A percentile compares a stretch with the other conserved stretches of the same genome.
These are phyloP conservation scores for Crypturellus tataupa DNA, from an alignment of 2,797 vertebrate genomes.

Conservation along the genomic window DNA sequence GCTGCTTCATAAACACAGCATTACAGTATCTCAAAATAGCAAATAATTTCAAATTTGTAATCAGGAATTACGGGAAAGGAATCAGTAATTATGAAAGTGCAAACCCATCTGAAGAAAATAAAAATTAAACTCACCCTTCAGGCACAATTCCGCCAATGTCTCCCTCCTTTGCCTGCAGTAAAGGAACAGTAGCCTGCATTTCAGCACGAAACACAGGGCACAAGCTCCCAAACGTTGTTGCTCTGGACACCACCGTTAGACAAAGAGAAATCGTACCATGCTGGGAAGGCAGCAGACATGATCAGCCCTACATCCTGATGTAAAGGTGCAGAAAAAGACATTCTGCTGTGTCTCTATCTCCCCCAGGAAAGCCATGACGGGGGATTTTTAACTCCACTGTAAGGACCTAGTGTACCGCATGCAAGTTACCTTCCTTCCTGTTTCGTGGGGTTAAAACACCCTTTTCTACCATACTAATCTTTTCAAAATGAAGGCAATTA, in stretches of 20 bases:
- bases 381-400: not conserved
- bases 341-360: not conserved
- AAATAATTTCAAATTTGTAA: not conserved
- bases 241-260: not conserved
- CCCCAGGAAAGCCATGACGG: not conserved
- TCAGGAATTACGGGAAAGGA: not conserved
- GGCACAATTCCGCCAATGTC: accelerated
- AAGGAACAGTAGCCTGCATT: not conserved
- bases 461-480: not conserved
- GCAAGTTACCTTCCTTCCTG: not conserved
- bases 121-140: not conserved
- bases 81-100: not conserved
- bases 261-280: accelerated
- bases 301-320: not conserved
- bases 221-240: not conserved
- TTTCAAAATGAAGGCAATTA: not conserved
- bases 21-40: not conserved
- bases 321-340: not conserved
- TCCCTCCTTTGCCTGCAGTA: not conserved
- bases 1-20: not conserved
- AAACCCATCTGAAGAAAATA: not conserved
- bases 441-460: not conserved
- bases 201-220: not conserved
- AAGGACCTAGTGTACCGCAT: not conserved
- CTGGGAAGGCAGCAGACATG: not conserved